Conservation (phyloP, 2,113 vertebrate genomes). For the Crypturellus undulatus region DNA sequence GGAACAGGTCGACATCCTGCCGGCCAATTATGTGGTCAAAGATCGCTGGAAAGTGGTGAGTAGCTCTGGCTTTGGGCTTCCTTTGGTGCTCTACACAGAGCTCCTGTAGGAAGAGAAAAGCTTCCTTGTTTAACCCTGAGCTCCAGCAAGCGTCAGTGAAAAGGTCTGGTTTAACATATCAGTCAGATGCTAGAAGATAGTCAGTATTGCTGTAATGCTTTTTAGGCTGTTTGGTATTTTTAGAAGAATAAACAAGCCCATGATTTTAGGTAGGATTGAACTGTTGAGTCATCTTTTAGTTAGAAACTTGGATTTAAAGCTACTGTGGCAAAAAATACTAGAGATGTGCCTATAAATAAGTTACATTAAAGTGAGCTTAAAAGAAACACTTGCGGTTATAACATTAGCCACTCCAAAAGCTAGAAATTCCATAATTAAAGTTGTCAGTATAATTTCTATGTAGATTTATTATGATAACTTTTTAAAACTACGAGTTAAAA, state of each 20-base stretch:
- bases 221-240: neutral
- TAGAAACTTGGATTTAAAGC: neutral
- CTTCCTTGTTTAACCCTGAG: neutral
- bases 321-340: neutral
- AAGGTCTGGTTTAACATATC: neutral
- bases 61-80: constrained; percentile 4
- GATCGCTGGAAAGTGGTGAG: constrained; percentile 99
- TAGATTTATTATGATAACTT: neutral
- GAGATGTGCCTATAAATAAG: neutral
- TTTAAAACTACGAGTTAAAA: neutral
- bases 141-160: neutral
- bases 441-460: neutral
- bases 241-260: neutral
- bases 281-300: constrained; percentile 9
- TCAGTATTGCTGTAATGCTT: neutral
- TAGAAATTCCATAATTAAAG: neutral
- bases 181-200: neutral
- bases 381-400: neutral
- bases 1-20: constrained; percentile 97
- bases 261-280: neutral
- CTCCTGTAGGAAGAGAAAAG: neutral
- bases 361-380: neutral
- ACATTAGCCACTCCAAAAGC: neutral
- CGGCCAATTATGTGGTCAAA: constrained; percentile 97
- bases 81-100: neutral